A percentile compares a stretch with the other conserved stretches of the same genome.
phyloP scores from a whole-genome alignment of 2,113 vertebrate genomes.

The Neomonachus schauinslandi region DNA sequence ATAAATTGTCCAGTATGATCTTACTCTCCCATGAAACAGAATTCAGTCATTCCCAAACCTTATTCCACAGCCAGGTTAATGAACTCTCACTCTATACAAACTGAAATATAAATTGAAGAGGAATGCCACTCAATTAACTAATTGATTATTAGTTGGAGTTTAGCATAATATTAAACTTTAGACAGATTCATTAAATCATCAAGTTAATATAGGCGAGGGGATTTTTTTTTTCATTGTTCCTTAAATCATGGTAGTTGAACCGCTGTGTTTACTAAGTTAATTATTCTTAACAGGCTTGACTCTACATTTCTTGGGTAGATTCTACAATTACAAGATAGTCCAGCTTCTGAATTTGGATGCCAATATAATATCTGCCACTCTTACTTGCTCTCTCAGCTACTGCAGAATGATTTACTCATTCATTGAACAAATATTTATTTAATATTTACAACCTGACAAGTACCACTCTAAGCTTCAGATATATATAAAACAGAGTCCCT shows the following conservation, averaged over 20 bases:
- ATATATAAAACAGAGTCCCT: background rate
- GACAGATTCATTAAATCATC: background rate
- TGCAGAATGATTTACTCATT: slow-evolving; percentile 22
- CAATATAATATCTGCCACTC: background rate
- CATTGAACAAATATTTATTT: background rate
- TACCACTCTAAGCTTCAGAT: background rate
- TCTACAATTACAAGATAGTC: background rate
- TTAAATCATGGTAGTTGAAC: background rate
- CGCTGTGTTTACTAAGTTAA: background rate
- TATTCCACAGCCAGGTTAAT: background rate
- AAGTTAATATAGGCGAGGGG: slow-evolving; percentile 13
- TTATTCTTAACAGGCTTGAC: background rate
- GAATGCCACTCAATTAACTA: background rate
- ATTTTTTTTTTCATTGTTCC: background rate
- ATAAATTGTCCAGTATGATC: background rate
- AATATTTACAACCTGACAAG: background rate
- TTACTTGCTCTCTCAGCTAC: background rate
- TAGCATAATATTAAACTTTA: background rate
- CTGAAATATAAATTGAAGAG: background rate
- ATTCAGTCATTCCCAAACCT: background rate
- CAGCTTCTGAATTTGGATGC: background rate
- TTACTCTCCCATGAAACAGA: background rate
- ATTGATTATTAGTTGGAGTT: background rate
- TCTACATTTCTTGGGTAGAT: background rate
- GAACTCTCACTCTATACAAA: background rate